phyloP scores from a whole-genome alignment of 2,113 vertebrate species.

The Megaleporinus macrocephalus region DNA sequence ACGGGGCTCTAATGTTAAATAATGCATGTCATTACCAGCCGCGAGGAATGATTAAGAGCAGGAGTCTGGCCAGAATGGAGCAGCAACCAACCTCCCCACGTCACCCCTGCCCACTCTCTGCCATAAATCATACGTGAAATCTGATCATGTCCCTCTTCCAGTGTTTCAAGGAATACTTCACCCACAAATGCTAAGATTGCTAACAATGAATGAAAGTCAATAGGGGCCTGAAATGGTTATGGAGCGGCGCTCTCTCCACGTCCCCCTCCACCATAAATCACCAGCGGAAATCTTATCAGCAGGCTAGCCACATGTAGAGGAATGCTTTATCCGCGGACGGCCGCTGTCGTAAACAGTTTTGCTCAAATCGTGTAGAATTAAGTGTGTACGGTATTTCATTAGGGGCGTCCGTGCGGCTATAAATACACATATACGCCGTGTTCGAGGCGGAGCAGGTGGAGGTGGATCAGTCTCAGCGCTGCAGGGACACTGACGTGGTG shows the following conservation, averaged over 20 bases:
- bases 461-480: too few relatives aligned
- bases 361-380: too few relatives aligned
- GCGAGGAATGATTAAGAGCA: slow-evolving; percentile 56
- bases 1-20: slow-evolving; percentile 57
- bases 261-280: neutral
- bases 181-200: slow-evolving; percentile 1
- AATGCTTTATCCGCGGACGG: neutral
- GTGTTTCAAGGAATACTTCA: slow-evolving; percentile 7
- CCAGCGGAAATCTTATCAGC: neutral
- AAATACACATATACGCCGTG: too few relatives aligned
- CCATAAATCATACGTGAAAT: slow-evolving; percentile 57
- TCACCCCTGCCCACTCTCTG: slow-evolving; percentile 37
- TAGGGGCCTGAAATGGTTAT: neutral
- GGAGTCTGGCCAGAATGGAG: slow-evolving; percentile 47
- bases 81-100: neutral
- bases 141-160: slow-evolving; percentile 38
- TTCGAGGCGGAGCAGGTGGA: too few relatives aligned
- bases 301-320: neutral
- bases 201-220: neutral
- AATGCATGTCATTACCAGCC: slow-evolving; percentile 61
- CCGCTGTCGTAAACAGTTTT: too few relatives aligned
- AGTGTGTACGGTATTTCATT: too few relatives aligned
- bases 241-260: neutral
- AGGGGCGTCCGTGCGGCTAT: too few relatives aligned
- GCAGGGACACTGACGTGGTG: too few relatives aligned